Evolutionary conservation across 2,797 vertebrate genomes (phyloP), one percentile per base, ranked within the genome.

Genomic region (Malurus splendens): DNA sequence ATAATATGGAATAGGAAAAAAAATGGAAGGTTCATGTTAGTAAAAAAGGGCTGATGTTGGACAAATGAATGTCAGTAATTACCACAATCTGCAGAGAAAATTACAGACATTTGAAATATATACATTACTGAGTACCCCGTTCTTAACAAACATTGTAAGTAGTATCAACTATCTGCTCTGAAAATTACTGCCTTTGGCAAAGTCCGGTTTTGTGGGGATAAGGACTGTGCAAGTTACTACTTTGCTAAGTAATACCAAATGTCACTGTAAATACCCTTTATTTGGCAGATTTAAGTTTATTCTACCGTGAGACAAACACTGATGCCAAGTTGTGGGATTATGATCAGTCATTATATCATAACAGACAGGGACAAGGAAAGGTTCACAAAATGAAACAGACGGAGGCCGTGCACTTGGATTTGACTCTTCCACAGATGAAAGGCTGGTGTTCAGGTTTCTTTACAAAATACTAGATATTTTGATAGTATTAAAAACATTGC

Each of bases 81-180:
- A 77, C 7, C 39, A 74, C 28, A 47, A 39, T 61, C 39, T 77
- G 5, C 45, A 75, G 7, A 80, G 55, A 82, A 81, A 74, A 78
- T 25, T 15, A 38, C 27, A 90, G 25, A 27, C 42, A 70, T 30
- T 4, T 66, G 27, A 79, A 86, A 66, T 14, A 20, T 7, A 18
- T 6, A 14, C 4, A 12, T 80, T 65, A 51, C 14, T 6, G 13
- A 75, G 32, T 16, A 61, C 7, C 5, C 72, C 0, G 1, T 20
- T 85, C 45, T 30, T 55, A 68, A 76, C 16, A 59, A 82, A 61
- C 17, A 18, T 11, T 33, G 41, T 5, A 18, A 8, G 80, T 64
- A 32, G 13, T 32, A 48, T 78, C 42, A 82, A 71, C 47, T 39
- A 15, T 14, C 9, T n/a, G 30, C 27, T 89, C 73, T 77, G 83